These are phyloP conservation scores for Trichogramma dendrolimi DNA, from an alignment of 2,888 invertebrate genomes.

Conservation along the genomic window DNA sequence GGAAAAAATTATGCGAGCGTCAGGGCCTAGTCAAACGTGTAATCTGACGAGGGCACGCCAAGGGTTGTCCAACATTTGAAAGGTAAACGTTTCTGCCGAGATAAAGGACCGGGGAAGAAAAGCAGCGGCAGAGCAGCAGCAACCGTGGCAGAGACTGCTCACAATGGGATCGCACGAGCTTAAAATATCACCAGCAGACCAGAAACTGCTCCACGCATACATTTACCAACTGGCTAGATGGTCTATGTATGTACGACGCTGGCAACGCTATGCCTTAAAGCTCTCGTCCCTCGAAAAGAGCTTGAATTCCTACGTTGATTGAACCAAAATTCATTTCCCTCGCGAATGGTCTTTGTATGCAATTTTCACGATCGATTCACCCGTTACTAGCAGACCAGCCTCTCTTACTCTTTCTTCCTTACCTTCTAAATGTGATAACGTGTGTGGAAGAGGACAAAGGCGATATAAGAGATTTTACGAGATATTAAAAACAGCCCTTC, in stretches of 20 bases:
- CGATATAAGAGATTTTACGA: slow-evolving; percentile 37
- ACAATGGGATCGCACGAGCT: slow-evolving; percentile 35
- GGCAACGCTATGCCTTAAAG: too few relatives aligned
- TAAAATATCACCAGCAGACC: slow-evolving; percentile 29
- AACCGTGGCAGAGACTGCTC: slow-evolving; percentile 14
- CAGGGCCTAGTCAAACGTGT: slow-evolving; percentile 22
- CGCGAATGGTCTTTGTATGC: neutral
- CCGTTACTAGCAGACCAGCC: too few relatives aligned
- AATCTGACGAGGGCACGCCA: slow-evolving; percentile 7
- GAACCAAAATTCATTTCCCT: slow-evolving; percentile 35
- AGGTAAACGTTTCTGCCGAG: slow-evolving; percentile 3
- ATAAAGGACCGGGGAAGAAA: slow-evolving; percentile 21
- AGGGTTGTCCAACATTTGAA: neutral
- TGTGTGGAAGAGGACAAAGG: neutral
- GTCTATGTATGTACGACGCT: too few relatives aligned
- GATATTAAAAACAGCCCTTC: slow-evolving; percentile 37
- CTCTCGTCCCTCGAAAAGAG: too few relatives aligned
- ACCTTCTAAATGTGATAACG: too few relatives aligned
- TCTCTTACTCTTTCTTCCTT: too few relatives aligned
- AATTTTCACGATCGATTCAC: neutral
- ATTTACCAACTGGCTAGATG: too few relatives aligned
- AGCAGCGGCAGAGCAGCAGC: slow-evolving; percentile 23
- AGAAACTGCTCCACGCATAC: neutral
- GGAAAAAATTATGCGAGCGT: slow-evolving; percentile 21
- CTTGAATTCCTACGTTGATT: slow-evolving; percentile 22